phyloP scores from a whole-genome alignment of 2,888 invertebrate species.

The Neoaliturus tenellus region DNA sequence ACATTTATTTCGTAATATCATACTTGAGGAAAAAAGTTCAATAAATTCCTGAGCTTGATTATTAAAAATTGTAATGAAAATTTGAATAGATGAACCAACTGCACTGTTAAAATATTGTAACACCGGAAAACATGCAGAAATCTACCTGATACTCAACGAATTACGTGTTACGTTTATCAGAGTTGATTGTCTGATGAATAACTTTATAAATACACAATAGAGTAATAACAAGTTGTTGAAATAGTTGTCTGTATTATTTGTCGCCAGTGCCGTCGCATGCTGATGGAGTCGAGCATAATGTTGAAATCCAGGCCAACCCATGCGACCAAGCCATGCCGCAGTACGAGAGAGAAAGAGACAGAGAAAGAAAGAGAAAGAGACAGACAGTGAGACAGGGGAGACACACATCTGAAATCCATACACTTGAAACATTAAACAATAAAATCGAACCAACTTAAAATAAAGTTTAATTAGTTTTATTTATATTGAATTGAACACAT shows the following conservation, averaged over 20 bases:
- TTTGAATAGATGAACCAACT: too few relatives aligned
- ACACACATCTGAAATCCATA: slow-evolving; percentile 48
- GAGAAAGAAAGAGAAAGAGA: slow-evolving; percentile 49
- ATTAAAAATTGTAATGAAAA: too few relatives aligned
- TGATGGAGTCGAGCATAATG: slow-evolving; percentile 14
- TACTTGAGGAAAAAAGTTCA: too few relatives aligned
- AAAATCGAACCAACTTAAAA: slow-evolving; percentile 38
- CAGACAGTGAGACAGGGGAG: slow-evolving; percentile 43
- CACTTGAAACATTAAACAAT: slow-evolving; percentile 41
- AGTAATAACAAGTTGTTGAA: too few relatives aligned
- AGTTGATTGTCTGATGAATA: too few relatives aligned
- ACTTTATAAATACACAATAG: too few relatives aligned
- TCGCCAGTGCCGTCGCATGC: background rate
- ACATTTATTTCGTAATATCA: background rate
- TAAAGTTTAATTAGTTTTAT: slow-evolving; percentile 27
- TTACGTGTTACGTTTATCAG: background rate
- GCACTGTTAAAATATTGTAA: too few relatives aligned
- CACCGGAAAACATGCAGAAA: background rate
- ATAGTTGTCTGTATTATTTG: background rate
- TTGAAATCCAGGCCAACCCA: slow-evolving; percentile 36
- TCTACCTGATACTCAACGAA: background rate
- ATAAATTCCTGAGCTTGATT: too few relatives aligned
- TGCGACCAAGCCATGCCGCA: slow-evolving; percentile 55
- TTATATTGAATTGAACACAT: slow-evolving; percentile 30
- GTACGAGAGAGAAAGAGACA: slow-evolving; percentile 40